Conservation (phyloP, 2,888 invertebrate species). For the Druceiella hillmani region DNA sequence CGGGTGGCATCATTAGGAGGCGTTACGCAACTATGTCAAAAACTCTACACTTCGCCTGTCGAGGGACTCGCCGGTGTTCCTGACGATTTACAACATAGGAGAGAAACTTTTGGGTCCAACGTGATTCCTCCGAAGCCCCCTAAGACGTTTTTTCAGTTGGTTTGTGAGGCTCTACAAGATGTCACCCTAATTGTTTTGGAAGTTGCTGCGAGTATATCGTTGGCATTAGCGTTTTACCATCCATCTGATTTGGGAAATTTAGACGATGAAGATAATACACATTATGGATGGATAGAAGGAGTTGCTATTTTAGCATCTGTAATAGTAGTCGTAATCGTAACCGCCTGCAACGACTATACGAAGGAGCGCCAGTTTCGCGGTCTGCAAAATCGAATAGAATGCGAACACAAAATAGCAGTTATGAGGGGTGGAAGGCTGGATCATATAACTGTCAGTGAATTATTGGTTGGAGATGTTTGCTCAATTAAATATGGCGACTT, state of each 20-base stretch:
- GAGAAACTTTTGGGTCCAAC: conserved; percentile 53
- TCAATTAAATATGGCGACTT: conserved; percentile 56
- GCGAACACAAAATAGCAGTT: conserved; percentile 57
- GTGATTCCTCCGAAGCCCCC: conserved; percentile 58
- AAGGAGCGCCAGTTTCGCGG: conserved; percentile 63
- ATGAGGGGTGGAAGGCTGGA: conserved; percentile 55
- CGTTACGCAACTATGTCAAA: conserved; percentile 49
- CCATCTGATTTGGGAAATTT: conserved; percentile 29
- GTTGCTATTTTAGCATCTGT: conserved; percentile 60
- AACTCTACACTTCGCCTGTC: conserved; percentile 52
- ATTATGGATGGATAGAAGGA: conserved; percentile 62
- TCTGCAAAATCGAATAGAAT: conserved; percentile 56
- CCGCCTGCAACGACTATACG: conserved; percentile 62
- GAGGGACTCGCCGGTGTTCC: conserved; percentile 47
- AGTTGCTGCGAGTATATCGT: conserved; percentile 55
- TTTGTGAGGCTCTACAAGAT: conserved; percentile 62
- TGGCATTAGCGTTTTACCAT: conserved; percentile 43
- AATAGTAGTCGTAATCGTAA: conserved; percentile 58
- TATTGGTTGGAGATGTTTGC: conserved; percentile 55
- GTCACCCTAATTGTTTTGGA: conserved; percentile 58
- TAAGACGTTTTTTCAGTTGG: conserved; percentile 54
- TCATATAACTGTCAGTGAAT: conserved; percentile 19
- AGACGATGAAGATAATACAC: conserved; percentile 33
- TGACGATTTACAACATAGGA: conserved; percentile 44
- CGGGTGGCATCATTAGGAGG: conserved; percentile 46